These are phyloP conservation scores for Sylvilagus floridanus DNA, from an alignment of 2,797 vertebrate genomes.

Conservation along the genomic window DNA sequence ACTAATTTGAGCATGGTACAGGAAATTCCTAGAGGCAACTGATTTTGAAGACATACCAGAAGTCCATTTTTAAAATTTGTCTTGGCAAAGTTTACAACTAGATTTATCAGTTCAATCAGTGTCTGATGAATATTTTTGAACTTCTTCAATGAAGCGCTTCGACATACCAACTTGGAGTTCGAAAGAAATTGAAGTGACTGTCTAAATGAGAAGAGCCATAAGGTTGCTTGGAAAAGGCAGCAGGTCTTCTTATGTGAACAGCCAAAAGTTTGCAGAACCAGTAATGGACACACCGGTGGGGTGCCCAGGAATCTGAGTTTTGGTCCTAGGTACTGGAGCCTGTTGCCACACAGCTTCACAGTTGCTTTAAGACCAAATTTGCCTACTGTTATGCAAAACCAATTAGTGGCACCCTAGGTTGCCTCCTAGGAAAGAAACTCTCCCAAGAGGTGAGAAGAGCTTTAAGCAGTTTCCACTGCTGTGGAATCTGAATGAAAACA, in stretches of 20 bases:
- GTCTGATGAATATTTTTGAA: conserved; percentile 73
- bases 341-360: conserved; percentile 55
- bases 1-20: conserved; percentile 81
- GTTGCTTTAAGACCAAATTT: conserved; percentile 71
- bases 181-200: conserved; percentile 53
- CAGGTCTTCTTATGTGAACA: not conserved
- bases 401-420: conserved; percentile 84
- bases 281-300: not conserved
- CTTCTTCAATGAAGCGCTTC: conserved; percentile 70
- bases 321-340: conserved; percentile 37
- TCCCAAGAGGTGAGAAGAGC: conserved; percentile 86
- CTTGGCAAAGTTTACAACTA: conserved; percentile 77
- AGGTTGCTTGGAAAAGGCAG: not conserved
- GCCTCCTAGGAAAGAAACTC: conserved; percentile 83
- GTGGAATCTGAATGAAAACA: conserved; percentile 87
- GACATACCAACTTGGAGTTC: conserved; percentile 67
- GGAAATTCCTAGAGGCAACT: conserved; percentile 83
- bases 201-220: conserved; percentile 38
- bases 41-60: conserved; percentile 83
- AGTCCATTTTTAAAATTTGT: conserved; percentile 76
- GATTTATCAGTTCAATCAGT: conserved; percentile 76
- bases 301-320: conserved; percentile 3
- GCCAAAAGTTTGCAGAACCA: conserved; percentile 54
- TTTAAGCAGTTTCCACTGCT: conserved; percentile 85
- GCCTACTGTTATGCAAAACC: conserved; percentile 81